Base-by-base conservation (phyloP, 2,797 vertebrate genomes). In the Petrocephalus sullivani region DNA sequence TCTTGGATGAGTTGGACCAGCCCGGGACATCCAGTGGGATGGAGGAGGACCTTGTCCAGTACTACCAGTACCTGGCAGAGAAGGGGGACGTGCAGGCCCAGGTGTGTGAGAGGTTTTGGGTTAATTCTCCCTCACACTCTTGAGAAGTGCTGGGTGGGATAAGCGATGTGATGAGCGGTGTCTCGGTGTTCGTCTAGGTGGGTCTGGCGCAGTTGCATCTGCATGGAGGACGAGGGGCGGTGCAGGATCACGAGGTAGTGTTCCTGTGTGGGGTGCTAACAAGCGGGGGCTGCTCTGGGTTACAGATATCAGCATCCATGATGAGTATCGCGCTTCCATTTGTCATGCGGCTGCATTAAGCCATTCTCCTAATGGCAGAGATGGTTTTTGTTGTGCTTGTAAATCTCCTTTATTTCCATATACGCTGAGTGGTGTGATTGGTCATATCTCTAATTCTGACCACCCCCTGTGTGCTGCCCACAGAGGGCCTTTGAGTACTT, bases 401-500 rank as follows among this genome's bases (percentile, higher is more conserved):
- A 49, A 81, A 21, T 21, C 37, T 7, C 37, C 33, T 75, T 16
- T 71, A 16, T 37, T 41, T 37, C 33, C 67, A 16, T 16, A 71
- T 14, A 3, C 12, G 6, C 1, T 14, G 61, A 71, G 64, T 14
- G 64, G 64, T 37, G 64, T 14, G 67, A 75, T 16, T 75, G 67
- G 67, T 41, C 37, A 41, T 5, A 0, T 16, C 10, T 14, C 67
- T 19, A 41, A 41, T 41, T 75, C 67, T 75, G 67, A 41, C 49
- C 81, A 1, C 10, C n/a, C 46, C 51, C 51, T 14, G 49, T 14
- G 21, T 49, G 19, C 49, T 1, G n/a, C 82, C 82, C 51, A 23
- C 51, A 99, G 98, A 96, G 98, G 94, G 98, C 98, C 0, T 99
- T 98, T 91, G 98, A 99, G 91, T 99, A 99, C 94, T 99, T 99